Percentiles rank a stretch among this genome's conserved stretches.
phyloP scores from a whole-genome alignment of 1,140 invertebrate genomes.

The Galendromus occidentalis region DNA sequence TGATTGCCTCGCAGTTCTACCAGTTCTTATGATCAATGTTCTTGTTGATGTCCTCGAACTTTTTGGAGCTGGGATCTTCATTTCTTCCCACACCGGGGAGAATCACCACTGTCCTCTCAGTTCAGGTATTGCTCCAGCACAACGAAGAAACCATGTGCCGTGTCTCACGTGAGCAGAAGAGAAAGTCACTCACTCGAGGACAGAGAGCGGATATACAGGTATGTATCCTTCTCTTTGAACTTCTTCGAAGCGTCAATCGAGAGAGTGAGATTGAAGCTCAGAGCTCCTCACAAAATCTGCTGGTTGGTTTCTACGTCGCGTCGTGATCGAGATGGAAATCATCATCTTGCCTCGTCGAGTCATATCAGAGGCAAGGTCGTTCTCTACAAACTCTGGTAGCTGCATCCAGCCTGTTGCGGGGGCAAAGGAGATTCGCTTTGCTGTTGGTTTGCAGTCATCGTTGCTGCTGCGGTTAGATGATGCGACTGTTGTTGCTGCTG shows the following conservation, averaged over 20 bases:
- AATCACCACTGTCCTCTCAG: background rate
- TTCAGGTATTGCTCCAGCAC: background rate
- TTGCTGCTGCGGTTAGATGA: background rate
- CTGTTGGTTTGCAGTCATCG: background rate
- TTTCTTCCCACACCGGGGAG: background rate
- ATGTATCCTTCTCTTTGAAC: background rate
- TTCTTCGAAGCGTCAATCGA: no score
- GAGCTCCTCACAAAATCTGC: background rate
- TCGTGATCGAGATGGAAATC: constrained; percentile 11
- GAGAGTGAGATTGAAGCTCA: background rate
- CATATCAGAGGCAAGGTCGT: constrained; percentile 1
- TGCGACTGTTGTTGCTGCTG: background rate
- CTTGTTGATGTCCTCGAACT: background rate
- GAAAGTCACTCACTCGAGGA: background rate
- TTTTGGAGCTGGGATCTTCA: background rate
- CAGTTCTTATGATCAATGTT: background rate
- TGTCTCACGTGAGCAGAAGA: no score
- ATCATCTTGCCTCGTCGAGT: background rate
- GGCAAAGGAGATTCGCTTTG: background rate
- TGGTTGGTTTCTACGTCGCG: background rate
- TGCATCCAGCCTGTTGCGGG: constrained; percentile 10
- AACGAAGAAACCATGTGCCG: background rate
- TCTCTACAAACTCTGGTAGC: constrained; percentile 10
- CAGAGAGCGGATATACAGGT: background rate
- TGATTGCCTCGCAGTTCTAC: constrained; percentile 10